These are phyloP conservation scores for Petrolisthes manimaculis DNA, from an alignment of 2,888 invertebrate genomes.

Conservation along the genomic window DNA sequence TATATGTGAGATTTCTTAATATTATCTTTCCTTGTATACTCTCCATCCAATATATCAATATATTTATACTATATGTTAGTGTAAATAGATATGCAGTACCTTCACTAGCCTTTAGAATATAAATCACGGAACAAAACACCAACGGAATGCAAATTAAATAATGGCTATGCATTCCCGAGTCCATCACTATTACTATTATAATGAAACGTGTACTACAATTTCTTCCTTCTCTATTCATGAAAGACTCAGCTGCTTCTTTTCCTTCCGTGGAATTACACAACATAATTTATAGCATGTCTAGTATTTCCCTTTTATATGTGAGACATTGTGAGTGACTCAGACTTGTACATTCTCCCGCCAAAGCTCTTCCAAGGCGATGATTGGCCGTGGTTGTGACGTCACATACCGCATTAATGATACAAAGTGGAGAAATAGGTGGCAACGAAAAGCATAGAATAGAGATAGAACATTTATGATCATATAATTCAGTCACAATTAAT, in stretches of 20 bases:
- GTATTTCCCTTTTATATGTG: constrained; percentile 7
- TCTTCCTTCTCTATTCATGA: neutral
- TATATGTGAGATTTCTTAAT: no score
- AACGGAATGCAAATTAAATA: no score
- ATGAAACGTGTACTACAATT: neutral
- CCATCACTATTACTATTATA: no score
- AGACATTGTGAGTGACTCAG: constrained; percentile 20
- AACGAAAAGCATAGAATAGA: neutral
- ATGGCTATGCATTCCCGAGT: no score
- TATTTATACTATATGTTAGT: no score
- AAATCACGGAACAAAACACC: no score
- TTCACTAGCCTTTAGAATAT: no score
- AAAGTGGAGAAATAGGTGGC: constrained; percentile 2
- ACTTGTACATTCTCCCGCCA: constrained; percentile 53
- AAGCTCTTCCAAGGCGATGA: constrained; percentile 27
- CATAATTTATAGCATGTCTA: neutral
- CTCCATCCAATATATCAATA: no score
- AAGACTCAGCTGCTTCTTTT: neutral
- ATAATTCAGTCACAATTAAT: no score
- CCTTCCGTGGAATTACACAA: neutral
- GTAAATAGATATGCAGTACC: no score
- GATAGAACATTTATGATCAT: no score
- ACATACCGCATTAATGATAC: neutral
- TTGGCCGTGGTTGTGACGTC: constrained; percentile 52
- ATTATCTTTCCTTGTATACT: no score